Evolutionary conservation across 2,888 invertebrate genomes (phyloP).

Genomic region (Hirtodrosophila trivittata): DNA sequence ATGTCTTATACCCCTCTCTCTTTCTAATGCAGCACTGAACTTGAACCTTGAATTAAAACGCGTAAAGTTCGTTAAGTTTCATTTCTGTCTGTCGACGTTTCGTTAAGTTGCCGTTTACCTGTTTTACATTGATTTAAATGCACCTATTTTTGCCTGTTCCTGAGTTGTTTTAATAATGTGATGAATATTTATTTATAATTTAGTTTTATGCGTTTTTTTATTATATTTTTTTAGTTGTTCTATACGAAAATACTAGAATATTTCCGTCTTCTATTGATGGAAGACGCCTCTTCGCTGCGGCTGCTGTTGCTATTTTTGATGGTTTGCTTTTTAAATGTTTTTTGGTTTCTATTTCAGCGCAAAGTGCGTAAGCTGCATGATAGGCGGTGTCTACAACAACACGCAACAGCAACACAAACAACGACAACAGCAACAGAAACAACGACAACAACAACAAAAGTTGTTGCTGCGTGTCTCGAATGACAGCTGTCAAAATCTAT

Average conservation of each 20-base stretch:
- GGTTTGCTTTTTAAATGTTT: constrained; percentile 36
- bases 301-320: constrained; percentile 24
- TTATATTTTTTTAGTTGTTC: not conserved
- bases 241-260: constrained; percentile 27
- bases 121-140: too few relatives aligned
- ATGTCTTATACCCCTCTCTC: not conserved
- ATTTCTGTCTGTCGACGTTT: too few relatives aligned
- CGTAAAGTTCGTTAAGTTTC: too few relatives aligned
- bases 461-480: constrained; percentile 59
- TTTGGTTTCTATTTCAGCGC: constrained; percentile 53
- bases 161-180: constrained; percentile 38
- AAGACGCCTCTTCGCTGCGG: constrained; percentile 32
- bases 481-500: constrained; percentile 72
- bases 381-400: constrained; percentile 1
- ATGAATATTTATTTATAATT: constrained; percentile 54
- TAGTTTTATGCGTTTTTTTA: constrained; percentile 27
- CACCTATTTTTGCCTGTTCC: too few relatives aligned
- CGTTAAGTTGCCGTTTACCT: not conserved
- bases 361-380: constrained; percentile 74
- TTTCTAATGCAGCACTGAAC: not conserved
- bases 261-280: constrained; percentile 66
- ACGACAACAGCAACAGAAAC: constrained; percentile 5
- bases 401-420: constrained; percentile 3
- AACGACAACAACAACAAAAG: constrained; percentile 30
- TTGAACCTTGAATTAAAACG: too few relatives aligned